phyloP scores from a whole-genome alignment of 2,888 invertebrate species.

The Noctua fimbriata region DNA sequence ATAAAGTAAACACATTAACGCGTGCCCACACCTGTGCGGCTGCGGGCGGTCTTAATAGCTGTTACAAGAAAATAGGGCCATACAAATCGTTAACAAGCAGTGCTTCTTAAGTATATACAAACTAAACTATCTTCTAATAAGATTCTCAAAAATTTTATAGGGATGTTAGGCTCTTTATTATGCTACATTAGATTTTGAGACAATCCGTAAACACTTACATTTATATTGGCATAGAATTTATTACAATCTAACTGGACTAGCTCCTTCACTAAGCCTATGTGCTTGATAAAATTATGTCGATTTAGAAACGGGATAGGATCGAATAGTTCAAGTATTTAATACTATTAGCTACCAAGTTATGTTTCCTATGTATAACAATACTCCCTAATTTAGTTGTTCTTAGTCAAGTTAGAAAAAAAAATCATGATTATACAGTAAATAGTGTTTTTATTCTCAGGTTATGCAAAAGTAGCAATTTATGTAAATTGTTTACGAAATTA shows the following conservation, averaged over 20 bases:
- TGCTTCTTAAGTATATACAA: slow-evolving; percentile 51
- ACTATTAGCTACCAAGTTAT: slow-evolving; percentile 58
- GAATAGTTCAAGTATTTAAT: slow-evolving; percentile 40
- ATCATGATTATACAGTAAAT: slow-evolving; percentile 9
- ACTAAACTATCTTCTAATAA: slow-evolving; percentile 61
- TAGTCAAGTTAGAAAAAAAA: background rate
- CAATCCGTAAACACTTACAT: slow-evolving; percentile 74
- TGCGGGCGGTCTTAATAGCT: background rate
- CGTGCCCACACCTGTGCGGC: slow-evolving; percentile 3
- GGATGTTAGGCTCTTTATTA: slow-evolving; percentile 71
- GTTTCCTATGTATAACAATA: background rate
- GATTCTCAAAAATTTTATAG: slow-evolving; percentile 67
- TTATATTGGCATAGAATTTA: slow-evolving; percentile 82
- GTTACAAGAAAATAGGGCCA: slow-evolving; percentile 47
- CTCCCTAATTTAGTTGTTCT: slow-evolving; percentile 6
- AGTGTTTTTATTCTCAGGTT: background rate
- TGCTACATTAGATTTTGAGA: slow-evolving; percentile 79
- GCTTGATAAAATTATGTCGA: slow-evolving; percentile 63
- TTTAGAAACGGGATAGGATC: slow-evolving; percentile 65
- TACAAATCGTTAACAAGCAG: slow-evolving; percentile 52
- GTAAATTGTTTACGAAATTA: slow-evolving; percentile 21
- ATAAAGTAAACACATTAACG: slow-evolving; percentile 6
- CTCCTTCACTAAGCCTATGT: slow-evolving; percentile 83
- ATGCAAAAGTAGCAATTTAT: slow-evolving; percentile 7
- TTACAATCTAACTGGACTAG: slow-evolving; percentile 86